A percentile compares a stretch with the other conserved stretches of the same genome.
Conservation (phyloP, 2,113 vertebrate genomes). For the Sinocyclocheilus rhinocerous region DNA sequence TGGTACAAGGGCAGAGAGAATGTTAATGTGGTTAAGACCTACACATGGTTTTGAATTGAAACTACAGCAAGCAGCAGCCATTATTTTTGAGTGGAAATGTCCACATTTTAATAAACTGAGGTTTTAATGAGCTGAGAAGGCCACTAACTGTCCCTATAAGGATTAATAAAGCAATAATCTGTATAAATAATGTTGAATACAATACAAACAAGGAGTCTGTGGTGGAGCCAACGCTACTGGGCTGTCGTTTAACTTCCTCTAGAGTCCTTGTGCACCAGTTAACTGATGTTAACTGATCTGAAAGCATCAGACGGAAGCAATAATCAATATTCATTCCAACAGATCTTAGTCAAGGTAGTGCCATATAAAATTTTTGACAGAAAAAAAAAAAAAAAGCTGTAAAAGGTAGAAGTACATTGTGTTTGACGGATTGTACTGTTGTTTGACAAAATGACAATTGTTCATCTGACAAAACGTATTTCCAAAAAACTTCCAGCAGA, state of each 20-base stretch:
- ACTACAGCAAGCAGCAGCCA: background rate
- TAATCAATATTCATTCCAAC: background rate
- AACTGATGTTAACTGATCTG: background rate
- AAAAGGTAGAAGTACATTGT: background rate
- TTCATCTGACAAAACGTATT: background rate
- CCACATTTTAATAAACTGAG: slow-evolving; percentile 3
- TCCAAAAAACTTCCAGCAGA: background rate
- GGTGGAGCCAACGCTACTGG: background rate
- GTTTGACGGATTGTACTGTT: background rate
- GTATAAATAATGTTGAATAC: background rate
- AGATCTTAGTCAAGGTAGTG: background rate
- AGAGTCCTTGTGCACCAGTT: background rate
- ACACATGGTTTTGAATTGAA: background rate
- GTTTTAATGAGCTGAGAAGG: background rate
- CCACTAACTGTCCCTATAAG: background rate
- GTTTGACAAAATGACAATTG: background rate
- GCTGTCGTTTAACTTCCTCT: background rate
- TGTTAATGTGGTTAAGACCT: slow-evolving; percentile 2
- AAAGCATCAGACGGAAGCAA: background rate
- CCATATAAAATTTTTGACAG: background rate
- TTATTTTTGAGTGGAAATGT: background rate
- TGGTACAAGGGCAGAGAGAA: background rate
- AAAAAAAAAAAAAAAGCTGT: background rate
- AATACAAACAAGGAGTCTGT: background rate
- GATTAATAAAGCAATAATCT: slow-evolving; percentile 12